Percentiles rank a stretch among this genome's conserved stretches.
These are phyloP conservation scores for Campylorhamphus procurvoides DNA, from an alignment of 2,113 vertebrate species.

Conservation along the genomic window DNA sequence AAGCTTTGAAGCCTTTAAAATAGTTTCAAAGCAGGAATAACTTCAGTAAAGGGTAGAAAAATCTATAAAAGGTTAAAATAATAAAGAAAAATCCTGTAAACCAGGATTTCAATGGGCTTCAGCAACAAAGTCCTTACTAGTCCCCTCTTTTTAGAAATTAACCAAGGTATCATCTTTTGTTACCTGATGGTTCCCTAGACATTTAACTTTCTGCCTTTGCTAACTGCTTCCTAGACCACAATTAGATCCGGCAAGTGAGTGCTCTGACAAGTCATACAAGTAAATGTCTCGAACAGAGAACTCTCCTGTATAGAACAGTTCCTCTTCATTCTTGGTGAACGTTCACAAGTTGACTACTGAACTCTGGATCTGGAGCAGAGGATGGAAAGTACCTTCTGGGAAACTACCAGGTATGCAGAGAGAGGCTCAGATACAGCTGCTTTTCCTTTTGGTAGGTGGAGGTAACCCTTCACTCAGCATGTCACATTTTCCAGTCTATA, in stretches of 20 bases:
- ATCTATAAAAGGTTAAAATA: neutral
- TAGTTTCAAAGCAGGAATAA: neutral
- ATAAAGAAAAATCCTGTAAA: neutral
- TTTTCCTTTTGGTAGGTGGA: neutral
- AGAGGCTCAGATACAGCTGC: neutral
- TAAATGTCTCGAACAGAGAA: neutral
- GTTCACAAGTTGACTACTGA: neutral
- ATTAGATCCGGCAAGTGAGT: neutral
- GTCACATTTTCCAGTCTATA: neutral
- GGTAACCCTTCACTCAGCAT: neutral
- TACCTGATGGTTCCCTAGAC: neutral
- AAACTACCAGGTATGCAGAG: neutral
- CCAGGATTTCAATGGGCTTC: neutral
- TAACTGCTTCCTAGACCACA: neutral
- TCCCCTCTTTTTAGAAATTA: neutral
- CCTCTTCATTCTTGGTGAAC: neutral
- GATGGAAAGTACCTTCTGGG: neutral
- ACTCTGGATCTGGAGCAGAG: neutral
- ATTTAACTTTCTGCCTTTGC: neutral
- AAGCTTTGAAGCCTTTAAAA: neutral
- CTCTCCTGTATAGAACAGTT: neutral
- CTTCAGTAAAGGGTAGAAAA: neutral
- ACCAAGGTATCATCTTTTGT: neutral
- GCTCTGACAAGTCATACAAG: neutral
- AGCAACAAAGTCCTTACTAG: neutral